phyloP scores from a whole-genome alignment of 2,797 vertebrate genomes.

The Cheirogaleus major region DNA sequence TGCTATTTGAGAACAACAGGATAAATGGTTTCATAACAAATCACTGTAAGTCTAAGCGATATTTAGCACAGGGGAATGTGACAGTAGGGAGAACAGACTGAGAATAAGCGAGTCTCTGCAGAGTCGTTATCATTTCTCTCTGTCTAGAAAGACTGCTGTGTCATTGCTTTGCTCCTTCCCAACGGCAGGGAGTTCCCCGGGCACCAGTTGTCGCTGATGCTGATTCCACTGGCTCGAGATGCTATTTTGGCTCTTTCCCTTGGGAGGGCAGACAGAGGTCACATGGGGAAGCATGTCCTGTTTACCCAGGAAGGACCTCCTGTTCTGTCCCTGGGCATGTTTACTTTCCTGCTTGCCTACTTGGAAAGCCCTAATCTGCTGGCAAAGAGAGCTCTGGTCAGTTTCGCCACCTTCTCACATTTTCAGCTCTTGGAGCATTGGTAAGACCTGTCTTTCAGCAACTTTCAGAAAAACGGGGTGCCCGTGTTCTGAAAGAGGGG shows the following conservation, averaged over 20 bases:
- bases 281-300: background rate
- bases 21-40: slow-evolving; percentile 36
- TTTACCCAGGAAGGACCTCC: slow-evolving; percentile 29
- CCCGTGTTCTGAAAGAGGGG: background rate
- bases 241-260: background rate
- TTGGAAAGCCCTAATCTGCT: background rate
- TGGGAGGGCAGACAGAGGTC: slow-evolving; percentile 41
- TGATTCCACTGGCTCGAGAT: background rate
- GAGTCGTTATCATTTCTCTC: background rate
- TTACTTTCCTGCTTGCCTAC: background rate
- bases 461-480: background rate
- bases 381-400: background rate
- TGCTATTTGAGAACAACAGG: slow-evolving; percentile 22
- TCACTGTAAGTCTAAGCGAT: background rate
- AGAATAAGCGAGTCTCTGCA: background rate
- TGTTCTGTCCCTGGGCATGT: background rate
- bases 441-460: background rate
- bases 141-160: background rate
- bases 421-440: background rate
- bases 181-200: background rate
- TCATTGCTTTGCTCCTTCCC: slow-evolving; percentile 7
- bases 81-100: background rate
- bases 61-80: background rate
- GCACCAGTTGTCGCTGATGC: background rate
- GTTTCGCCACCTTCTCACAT: background rate